Conservation (phyloP, 2,888 invertebrate species). For the Drosophila tanythrix region DNA sequence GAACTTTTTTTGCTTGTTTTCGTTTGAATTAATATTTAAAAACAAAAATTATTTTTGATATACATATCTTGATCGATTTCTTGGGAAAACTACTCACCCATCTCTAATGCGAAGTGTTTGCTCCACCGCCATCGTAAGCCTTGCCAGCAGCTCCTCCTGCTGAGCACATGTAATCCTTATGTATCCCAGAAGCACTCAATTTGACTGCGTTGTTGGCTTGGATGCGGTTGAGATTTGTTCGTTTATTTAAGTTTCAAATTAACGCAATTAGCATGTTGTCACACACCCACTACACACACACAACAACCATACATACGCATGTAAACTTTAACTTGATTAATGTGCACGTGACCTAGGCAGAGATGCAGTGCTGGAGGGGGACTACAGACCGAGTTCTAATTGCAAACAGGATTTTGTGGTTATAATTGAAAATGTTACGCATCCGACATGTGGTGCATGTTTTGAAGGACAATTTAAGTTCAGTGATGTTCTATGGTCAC, state of each 20-base stretch:
- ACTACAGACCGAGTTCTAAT: constrained; percentile 22
- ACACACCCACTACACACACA: constrained; percentile 32
- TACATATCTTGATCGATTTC: not conserved
- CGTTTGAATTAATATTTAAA: not conserved
- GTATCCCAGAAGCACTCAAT: constrained; percentile 10
- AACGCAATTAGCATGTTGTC: constrained; percentile 66
- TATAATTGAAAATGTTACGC: constrained; percentile 71
- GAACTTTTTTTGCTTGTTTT: not conserved
- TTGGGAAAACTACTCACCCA: not conserved
- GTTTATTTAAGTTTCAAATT: constrained; percentile 70
- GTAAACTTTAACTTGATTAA: constrained; percentile 48
- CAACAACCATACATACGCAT: constrained; percentile 1
- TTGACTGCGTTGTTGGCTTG: constrained; percentile 1
- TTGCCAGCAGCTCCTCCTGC: not conserved
- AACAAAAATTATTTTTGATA: not conserved
- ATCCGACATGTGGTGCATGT: constrained; percentile 64
- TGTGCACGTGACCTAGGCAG: not conserved
- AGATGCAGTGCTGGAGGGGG: not conserved
- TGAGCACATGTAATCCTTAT: constrained; percentile 3
- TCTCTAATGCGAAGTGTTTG: not conserved
- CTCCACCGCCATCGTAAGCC: not conserved
- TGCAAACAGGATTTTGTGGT: constrained; percentile 60
- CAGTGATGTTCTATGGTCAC: constrained; percentile 31
- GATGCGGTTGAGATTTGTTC: constrained; percentile 11
- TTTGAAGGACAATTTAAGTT: constrained; percentile 50